Conservation (phyloP, 2,113 vertebrate species). For the Todiramphus chloris region DNA sequence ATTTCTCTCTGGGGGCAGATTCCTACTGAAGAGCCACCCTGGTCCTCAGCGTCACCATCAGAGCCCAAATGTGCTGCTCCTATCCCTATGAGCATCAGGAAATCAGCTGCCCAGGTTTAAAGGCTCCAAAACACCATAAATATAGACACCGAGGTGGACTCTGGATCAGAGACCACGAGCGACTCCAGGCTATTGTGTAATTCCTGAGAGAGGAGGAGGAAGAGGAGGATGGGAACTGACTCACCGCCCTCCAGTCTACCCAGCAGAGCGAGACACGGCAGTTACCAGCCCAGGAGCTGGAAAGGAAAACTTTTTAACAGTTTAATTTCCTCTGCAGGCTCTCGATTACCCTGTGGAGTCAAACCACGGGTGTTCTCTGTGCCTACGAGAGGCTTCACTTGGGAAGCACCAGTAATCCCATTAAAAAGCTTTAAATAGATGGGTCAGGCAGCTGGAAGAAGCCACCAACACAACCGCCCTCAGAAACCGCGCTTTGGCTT, state of each 20-base stretch:
- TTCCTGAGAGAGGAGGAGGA: neutral
- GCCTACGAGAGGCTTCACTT: neutral
- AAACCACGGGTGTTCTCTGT: too few relatives aligned
- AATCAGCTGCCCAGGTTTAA: neutral
- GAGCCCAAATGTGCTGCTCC: neutral
- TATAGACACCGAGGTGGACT: accelerated
- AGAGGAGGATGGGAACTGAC: neutral
- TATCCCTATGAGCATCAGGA: neutral
- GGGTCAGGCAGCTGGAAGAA: neutral
- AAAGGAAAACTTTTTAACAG: neutral
- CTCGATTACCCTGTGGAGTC: neutral
- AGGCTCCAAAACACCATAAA: neutral
- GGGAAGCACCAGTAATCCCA: neutral
- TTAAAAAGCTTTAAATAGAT: neutral
- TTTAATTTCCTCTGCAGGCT: neutral
- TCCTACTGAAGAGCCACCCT: neutral
- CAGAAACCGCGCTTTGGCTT: neutral
- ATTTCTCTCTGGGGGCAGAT: neutral
- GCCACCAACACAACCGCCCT: too few relatives aligned
- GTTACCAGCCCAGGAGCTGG: neutral
- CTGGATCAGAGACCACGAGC: neutral
- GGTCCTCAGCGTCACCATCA: accelerated
- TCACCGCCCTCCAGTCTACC: neutral
- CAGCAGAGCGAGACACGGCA: neutral
- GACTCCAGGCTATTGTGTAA: neutral